Evolutionary conservation across 2,797 vertebrate species (phyloP).

Genomic region (Pantherophis alleghaniensis): DNA sequence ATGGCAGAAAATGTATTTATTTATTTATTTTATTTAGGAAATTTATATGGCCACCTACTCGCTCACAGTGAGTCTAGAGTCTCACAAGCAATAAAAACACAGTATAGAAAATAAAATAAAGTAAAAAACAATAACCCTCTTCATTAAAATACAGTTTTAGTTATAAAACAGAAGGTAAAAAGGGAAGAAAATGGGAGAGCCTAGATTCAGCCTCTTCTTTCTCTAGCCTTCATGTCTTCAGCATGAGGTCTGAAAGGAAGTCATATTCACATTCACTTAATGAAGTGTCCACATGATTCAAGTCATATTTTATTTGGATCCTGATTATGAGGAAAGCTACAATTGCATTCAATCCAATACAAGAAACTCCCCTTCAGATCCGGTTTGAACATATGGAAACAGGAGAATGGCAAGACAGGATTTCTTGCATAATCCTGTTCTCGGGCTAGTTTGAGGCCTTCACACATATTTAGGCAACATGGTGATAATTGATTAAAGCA

Average conservation of each 20-base stretch:
- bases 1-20: background rate
- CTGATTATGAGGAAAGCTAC: background rate
- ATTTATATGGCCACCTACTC: background rate
- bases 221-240: background rate
- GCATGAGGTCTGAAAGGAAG: background rate
- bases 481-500: background rate
- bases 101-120: background rate
- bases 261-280: background rate
- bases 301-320: background rate
- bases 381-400: background rate
- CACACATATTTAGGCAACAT: background rate
- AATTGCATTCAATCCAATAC: background rate
- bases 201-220: background rate
- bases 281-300: background rate
- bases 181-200: background rate
- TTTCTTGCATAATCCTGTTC: background rate
- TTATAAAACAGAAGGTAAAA: background rate
- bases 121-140: background rate
- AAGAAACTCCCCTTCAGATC: background rate
- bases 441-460: background rate
- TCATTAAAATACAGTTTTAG: background rate
- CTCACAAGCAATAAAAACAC: background rate
- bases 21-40: background rate
- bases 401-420: background rate
- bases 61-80: background rate